These are phyloP conservation scores for Eupeodes latifasciatus DNA, from an alignment of 2,888 invertebrate genomes.

Conservation along the genomic window DNA sequence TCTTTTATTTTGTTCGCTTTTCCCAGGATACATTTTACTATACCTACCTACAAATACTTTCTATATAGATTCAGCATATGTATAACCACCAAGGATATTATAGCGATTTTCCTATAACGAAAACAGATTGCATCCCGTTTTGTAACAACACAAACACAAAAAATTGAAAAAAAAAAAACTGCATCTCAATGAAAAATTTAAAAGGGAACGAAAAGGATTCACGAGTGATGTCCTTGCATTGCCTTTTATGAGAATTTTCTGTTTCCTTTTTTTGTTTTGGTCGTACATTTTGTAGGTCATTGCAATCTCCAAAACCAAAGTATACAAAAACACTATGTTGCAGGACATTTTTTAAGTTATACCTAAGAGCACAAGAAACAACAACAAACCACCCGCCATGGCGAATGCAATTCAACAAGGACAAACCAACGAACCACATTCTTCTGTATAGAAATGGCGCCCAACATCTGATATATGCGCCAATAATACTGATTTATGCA, in stretches of 20 bases:
- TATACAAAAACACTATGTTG: slow-evolving; percentile 71
- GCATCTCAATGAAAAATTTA: slow-evolving; percentile 48
- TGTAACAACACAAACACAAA: slow-evolving; percentile 20
- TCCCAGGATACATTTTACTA: slow-evolving; percentile 26
- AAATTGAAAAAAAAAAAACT: slow-evolving; percentile 1
- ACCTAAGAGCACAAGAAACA: slow-evolving; percentile 1
- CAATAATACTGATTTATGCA: slow-evolving; percentile 74
- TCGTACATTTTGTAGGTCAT: slow-evolving; percentile 39
- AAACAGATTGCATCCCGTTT: slow-evolving; percentile 73
- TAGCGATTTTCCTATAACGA: slow-evolving; percentile 75
- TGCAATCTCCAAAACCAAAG: slow-evolving; percentile 45
- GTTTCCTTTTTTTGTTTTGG: neutral
- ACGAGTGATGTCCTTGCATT: slow-evolving; percentile 66
- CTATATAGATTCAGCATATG: slow-evolving; percentile 28
- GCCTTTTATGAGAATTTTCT: slow-evolving; percentile 66
- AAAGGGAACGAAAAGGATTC: slow-evolving; percentile 60
- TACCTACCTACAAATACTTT: too few species aligned
- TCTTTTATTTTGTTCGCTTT: neutral
- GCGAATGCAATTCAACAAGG: slow-evolving; percentile 26
- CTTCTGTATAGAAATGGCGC: slow-evolving; percentile 61
- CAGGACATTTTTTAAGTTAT: slow-evolving; percentile 68
- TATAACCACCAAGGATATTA: slow-evolving; percentile 67
- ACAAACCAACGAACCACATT: slow-evolving; percentile 35
- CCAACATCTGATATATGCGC: slow-evolving; percentile 74
- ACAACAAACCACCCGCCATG: slow-evolving; percentile 22